Conservation (phyloP, 2,888 invertebrate genomes). For the Ctenicera cuprea region DNA sequence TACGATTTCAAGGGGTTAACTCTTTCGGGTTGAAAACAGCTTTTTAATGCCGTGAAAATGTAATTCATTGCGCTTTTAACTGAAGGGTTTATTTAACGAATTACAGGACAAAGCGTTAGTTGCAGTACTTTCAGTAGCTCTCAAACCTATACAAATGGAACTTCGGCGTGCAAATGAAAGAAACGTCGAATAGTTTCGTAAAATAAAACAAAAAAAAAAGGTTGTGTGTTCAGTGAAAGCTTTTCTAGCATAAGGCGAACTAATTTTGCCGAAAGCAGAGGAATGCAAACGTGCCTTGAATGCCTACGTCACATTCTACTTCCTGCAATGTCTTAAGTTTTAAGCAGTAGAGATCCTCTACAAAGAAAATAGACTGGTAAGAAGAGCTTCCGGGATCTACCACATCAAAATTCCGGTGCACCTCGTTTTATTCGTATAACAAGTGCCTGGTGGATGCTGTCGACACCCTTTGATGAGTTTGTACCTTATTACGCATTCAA, state of each 20-base stretch:
- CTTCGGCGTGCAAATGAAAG: not conserved
- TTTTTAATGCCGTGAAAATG: slow-evolving; percentile 3
- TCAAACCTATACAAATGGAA: not conserved
- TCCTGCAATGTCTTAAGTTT: slow-evolving; percentile 31
- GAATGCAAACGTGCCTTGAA: slow-evolving; percentile 38
- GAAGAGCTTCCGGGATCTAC: slow-evolving; percentile 9
- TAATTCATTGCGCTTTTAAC: slow-evolving; percentile 21
- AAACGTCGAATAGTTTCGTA: slow-evolving; percentile 11
- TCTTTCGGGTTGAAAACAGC: slow-evolving; percentile 29
- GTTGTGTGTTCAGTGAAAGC: slow-evolving; percentile 1
- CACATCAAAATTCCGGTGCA: slow-evolving; percentile 30
- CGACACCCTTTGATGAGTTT: slow-evolving; percentile 21
- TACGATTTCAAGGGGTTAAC: slow-evolving; percentile 24
- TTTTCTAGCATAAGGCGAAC: slow-evolving; percentile 10
- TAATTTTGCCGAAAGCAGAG: slow-evolving; percentile 36
- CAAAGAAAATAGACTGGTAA: slow-evolving; percentile 27
- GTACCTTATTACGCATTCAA: slow-evolving; percentile 17
- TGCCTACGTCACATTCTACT: slow-evolving; percentile 28
- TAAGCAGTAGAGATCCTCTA: slow-evolving; percentile 14
- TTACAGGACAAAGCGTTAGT: not conserved
- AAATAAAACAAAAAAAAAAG: slow-evolving; percentile 16
- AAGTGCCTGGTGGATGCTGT: slow-evolving; percentile 11
- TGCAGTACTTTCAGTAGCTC: not conserved
- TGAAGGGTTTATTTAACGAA: slow-evolving; percentile 12
- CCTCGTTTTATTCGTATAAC: slow-evolving; percentile 6